Conservation (phyloP, 2,888 invertebrate species). For the Panopea generosa region DNA sequence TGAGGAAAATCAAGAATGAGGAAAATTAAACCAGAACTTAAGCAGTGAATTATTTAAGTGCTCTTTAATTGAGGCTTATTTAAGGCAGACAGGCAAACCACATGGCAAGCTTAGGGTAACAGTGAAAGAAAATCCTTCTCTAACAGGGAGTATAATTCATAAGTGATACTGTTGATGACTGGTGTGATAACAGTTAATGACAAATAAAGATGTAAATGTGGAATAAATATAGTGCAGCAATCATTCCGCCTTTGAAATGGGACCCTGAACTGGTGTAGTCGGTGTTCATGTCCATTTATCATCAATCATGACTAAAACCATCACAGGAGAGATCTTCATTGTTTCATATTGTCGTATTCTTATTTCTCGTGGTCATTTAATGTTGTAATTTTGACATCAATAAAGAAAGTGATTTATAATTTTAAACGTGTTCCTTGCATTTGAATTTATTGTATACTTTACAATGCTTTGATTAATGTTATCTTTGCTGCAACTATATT, state of each 20-base stretch:
- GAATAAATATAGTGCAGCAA: neutral
- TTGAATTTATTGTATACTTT: slow-evolving; percentile 2
- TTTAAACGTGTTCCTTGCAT: slow-evolving; percentile 11
- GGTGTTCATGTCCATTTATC: slow-evolving; percentile 14
- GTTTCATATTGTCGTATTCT: neutral
- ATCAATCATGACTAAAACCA: neutral
- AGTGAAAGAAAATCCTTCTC: neutral
- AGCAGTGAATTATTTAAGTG: slow-evolving; percentile 52
- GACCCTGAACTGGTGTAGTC: neutral
- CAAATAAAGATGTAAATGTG: neutral
- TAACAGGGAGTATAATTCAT: neutral
- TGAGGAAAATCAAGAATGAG: slow-evolving; percentile 48
- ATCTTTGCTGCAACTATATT: too few species aligned
- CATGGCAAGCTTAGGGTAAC: neutral
- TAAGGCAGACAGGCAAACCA: slow-evolving; percentile 33
- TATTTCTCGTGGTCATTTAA: slow-evolving; percentile 41
- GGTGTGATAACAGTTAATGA: neutral
- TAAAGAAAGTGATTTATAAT: slow-evolving; percentile 26
- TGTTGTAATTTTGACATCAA: slow-evolving; percentile 42
- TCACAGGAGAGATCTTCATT: slow-evolving; percentile 23
- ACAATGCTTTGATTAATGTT: too few species aligned
- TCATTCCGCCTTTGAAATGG: slow-evolving; percentile 4
- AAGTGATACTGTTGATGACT: neutral
- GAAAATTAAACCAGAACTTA: slow-evolving; percentile 35
- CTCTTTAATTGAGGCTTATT: slow-evolving; percentile 54